Conservation (phyloP, 2,113 vertebrate species). For the Hydropotes inermis region DNA sequence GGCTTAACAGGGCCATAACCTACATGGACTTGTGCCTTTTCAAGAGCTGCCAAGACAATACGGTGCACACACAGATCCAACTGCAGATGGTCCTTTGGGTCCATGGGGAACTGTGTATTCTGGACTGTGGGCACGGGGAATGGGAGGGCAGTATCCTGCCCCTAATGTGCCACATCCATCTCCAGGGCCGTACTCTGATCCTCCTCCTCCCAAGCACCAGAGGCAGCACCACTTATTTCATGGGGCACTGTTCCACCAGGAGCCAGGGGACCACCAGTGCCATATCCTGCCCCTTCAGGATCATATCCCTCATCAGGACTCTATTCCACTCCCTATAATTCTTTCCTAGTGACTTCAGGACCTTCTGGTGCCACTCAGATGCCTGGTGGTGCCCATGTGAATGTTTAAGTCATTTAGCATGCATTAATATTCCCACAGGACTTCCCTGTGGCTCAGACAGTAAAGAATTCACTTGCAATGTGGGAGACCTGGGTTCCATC, state of each 20-base stretch:
- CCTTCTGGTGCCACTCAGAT: constrained; percentile 80
- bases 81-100: constrained; percentile 78
- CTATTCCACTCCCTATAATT: constrained; percentile 79
- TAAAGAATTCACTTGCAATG: background rate
- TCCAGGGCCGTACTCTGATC: constrained; percentile 78
- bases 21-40: constrained; percentile 81
- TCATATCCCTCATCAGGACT: constrained; percentile 83
- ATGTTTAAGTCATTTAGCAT: constrained; percentile 56
- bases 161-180: constrained; percentile 82
- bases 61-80: constrained; percentile 79
- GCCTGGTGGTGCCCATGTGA: constrained; percentile 83
- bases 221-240: constrained; percentile 79
- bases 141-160: constrained; percentile 82
- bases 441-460: background rate
- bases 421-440: background rate
- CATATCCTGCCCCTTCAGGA: constrained; percentile 81
- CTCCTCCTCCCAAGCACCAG: constrained; percentile 80
- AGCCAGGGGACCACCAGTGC: constrained; percentile 82
- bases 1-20: constrained; percentile 81
- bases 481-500: background rate
- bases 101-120: constrained; percentile 82
- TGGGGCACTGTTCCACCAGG: constrained; percentile 83
- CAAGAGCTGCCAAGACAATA: constrained; percentile 82
- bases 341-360: constrained; percentile 82
- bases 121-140: constrained; percentile 81